phyloP scores from a whole-genome alignment of 1,140 invertebrate species.

The Drosophila jambulina region DNA sequence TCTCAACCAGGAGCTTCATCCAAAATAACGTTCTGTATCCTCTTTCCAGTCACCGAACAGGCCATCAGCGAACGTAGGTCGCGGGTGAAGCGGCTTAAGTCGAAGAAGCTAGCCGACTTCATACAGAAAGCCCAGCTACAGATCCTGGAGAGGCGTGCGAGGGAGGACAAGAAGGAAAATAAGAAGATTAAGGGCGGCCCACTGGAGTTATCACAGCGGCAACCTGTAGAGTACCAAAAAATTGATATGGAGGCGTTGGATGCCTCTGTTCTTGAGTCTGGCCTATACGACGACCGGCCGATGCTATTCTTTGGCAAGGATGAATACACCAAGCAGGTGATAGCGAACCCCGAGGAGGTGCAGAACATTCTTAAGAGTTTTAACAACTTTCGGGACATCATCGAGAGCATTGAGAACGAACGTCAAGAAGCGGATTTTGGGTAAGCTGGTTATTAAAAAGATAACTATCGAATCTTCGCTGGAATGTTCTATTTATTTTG shows the following conservation, averaged over 20 bases:
- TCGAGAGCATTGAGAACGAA: conserved; percentile 86
- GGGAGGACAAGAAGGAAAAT: conserved; percentile 69
- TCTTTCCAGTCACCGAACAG: conserved; percentile 87
- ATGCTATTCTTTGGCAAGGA: conserved; percentile 81
- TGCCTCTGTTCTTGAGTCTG: conserved; percentile 61
- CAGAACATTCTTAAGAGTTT: conserved; percentile 77
- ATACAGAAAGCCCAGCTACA: conserved; percentile 86
- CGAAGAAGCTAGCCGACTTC: conserved; percentile 88
- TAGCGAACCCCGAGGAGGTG: conserved; percentile 67
- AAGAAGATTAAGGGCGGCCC: conserved; percentile 78
- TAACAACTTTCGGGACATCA: conserved; percentile 77
- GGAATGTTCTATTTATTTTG: background rate
- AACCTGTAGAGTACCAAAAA: conserved; percentile 75
- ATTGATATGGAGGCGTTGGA: conserved; percentile 72
- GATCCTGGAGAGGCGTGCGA: conserved; percentile 76
- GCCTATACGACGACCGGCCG: conserved; percentile 76
- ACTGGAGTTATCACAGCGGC: conserved; percentile 35
- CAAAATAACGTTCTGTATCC: background rate
- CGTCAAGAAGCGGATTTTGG: conserved; percentile 75
- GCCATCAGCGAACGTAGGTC: conserved; percentile 88
- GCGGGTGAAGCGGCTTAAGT: conserved; percentile 88
- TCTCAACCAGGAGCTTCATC: background rate
- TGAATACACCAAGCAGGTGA: conserved; percentile 63
- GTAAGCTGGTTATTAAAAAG: conserved; percentile 24
- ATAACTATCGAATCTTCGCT: background rate